Conservation (phyloP, 2,888 invertebrate genomes). For the Deilephila elpenor region DNA sequence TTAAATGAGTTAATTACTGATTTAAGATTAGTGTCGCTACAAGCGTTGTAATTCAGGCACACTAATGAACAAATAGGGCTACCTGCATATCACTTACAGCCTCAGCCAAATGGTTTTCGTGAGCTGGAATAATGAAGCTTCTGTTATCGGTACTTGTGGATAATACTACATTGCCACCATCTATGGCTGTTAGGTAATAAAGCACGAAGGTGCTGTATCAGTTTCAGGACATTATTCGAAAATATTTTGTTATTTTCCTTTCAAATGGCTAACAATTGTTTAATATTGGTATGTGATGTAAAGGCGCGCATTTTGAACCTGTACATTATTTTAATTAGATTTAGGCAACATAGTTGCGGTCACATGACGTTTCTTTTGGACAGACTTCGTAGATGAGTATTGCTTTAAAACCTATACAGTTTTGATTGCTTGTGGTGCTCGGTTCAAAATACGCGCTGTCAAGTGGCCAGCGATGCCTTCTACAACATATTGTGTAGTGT, state of each 20-base stretch:
- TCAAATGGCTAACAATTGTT: neutral
- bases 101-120: neutral
- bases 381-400: no score
- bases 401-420: no score
- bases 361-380: neutral
- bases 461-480: constrained; percentile 52
- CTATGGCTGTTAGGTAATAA: neutral
- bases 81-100: no score
- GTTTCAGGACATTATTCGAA: neutral
- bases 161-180: no score
- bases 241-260: neutral
- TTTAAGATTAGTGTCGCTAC: no score
- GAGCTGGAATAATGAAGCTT: neutral
- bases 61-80: no score
- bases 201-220: neutral
- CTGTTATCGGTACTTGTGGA: neutral
- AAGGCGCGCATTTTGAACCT: constrained; percentile 27
- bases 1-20: no score
- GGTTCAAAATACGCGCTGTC: constrained; percentile 13
- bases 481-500: constrained; percentile 41
- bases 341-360: neutral
- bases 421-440: neutral
- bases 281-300: constrained; percentile 1
- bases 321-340: neutral
- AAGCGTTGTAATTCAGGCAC: no score